Evolutionary conservation across 2,113 vertebrate genomes (phyloP), one percentile per base, ranked within the genome.

Genomic region (Chelonoidis abingdonii): DNA sequence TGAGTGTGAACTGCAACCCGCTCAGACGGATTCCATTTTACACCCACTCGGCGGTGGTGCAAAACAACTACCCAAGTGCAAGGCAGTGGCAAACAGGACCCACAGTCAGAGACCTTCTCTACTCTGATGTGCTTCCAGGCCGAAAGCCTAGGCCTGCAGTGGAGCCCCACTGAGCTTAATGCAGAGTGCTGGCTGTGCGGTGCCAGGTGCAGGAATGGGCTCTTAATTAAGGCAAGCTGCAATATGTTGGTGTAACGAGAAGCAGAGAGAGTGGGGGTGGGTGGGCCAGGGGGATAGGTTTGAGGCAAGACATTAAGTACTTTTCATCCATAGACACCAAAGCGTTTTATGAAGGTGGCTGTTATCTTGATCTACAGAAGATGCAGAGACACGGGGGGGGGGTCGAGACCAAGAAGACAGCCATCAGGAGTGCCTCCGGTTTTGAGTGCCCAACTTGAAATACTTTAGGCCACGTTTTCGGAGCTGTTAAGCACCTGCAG

Each of bases 401-500:
- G 54, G 54, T 4, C 4, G 9, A 25, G 54, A 22, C 54, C 54
- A 56, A 56, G 54, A 56, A 9, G 54, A 56, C 22, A 25, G 52
- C 52, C 52, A 52, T 52, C 16, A 52, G 54, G 54, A 56, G 54
- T 56, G 54, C 54, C 54, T 56, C 54, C 85, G 94, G 80, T n/a
- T 91, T 90, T 84, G 47, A n/a, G 50, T 92, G 5, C 86, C 65
- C 87, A 9, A 47, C 56, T 31, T 44, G 89, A 95, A 94, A 97
- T 93, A 93, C 90, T 92, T 91, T 85, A 91, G 89, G 82, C 47
- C 29, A 89, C 12, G 21, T 83, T 91, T 84, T 95, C 78, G 89
- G 54, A 90, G 79, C 19, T 9, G 31, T 84, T 89, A 86, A 86
- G 89, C 75, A 59, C 27, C 57, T 31, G 19, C 84, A 75, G 78